Percentiles rank a stretch among this genome's conserved stretches.
phyloP scores from a whole-genome alignment of 2,113 vertebrate species.

The Python bivittatus region DNA sequence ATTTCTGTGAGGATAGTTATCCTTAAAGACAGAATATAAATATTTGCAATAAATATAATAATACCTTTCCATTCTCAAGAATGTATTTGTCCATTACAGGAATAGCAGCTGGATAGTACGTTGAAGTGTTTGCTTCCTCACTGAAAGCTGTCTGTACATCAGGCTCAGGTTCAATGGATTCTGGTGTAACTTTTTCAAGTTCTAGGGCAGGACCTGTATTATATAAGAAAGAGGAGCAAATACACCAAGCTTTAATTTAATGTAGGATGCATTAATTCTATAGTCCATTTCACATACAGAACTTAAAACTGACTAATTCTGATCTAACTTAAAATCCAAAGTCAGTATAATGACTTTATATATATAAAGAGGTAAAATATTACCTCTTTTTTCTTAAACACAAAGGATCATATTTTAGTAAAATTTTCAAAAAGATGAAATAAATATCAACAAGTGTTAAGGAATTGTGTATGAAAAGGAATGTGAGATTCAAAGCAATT shows the following conservation, averaged over 20 bases:
- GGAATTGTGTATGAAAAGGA: constrained; percentile 16
- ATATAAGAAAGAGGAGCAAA: constrained; percentile 78
- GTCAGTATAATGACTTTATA: neutral
- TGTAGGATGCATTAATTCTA: constrained; percentile 55
- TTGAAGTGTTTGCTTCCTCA: constrained; percentile 84
- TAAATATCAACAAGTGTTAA: constrained; percentile 35
- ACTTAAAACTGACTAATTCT: neutral
- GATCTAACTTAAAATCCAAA: constrained; percentile 39
- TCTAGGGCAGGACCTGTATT: constrained; percentile 82
- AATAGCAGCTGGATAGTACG: constrained; percentile 79
- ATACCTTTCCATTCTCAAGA: constrained; percentile 86
- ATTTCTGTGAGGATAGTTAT: neutral
- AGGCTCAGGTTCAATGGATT: constrained; percentile 79
- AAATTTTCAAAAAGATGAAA: neutral
- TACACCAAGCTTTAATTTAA: constrained; percentile 67
- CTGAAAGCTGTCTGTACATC: constrained; percentile 80
- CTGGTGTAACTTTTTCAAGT: constrained; percentile 82
- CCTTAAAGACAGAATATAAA: neutral
- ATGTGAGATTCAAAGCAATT: neutral
- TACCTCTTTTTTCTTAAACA: neutral
- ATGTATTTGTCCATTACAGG: constrained; percentile 86
- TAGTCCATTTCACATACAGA: neutral
- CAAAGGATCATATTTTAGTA: neutral
- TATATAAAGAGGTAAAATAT: neutral
- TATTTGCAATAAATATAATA: constrained; percentile 40